Evolutionary conservation across 2,888 invertebrate genomes (phyloP), one percentile per base, ranked within the genome.

Genomic region (Spodoptera exigua): DNA sequence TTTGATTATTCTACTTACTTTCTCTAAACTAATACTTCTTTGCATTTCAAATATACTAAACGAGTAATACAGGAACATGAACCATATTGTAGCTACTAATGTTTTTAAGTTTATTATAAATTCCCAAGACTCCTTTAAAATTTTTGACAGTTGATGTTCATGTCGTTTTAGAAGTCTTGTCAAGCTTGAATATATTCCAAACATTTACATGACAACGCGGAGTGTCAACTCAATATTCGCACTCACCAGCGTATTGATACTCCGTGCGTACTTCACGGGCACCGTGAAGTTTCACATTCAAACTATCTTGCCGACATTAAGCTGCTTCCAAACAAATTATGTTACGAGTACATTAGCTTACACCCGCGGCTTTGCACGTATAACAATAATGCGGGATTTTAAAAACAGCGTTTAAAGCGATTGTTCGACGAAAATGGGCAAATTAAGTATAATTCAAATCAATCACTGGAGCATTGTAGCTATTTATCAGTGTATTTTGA

Each of bases 31-130:
- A 61, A 75, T 75, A 82, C 90, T 88, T 77, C 84, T 92, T 86
- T 87, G 82, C 93, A 93, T 93, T 90, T 93, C 92, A 89, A 89
- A 80, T 68, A 88, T 86, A 84, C 77, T 82, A 83, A 90, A 89
- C 60, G 81, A 89, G 79, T 88, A 89, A 77, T 84, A 80, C 61
- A 88, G 74, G 72, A 85, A 88, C 72, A 78, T 74, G 75, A 80
- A 86, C 86, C 92, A 93, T 93, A 88, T 83, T 92, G 88, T 65
- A 78, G 66, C 76, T 69, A 89, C 57, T 74, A 88, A 81, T 84
- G 82, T 84, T 88, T 88, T 87, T 78, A 89, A 74, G 68, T 79
- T 80, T 77, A 81, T 70, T 76, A 88, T 62, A 83, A 88, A 85
- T 82, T 79, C 82, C 84, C 87, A 86, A 84, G 87, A 84, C 69